phyloP scores from a whole-genome alignment of 2,888 invertebrate species.

The Machimus rusticus region DNA sequence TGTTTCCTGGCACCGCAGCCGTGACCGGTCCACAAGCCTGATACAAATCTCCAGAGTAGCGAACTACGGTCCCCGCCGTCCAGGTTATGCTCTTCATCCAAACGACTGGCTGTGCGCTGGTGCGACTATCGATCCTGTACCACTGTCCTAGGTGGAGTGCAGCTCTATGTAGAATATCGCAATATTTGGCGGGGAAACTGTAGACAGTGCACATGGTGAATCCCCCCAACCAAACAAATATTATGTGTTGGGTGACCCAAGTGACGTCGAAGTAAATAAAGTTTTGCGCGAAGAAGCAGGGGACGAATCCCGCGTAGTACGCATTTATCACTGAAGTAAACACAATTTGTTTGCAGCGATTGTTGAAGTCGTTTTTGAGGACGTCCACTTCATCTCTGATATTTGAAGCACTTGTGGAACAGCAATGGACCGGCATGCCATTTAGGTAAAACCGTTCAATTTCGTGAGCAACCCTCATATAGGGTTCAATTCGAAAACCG shows the following conservation, averaged over 20 bases:
- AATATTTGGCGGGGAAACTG: slow-evolving; percentile 72
- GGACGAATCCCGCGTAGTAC: slow-evolving; percentile 88
- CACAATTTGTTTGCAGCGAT: slow-evolving; percentile 86
- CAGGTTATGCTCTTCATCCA: slow-evolving; percentile 73
- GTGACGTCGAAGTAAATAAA: slow-evolving; percentile 82
- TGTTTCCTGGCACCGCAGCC: slow-evolving; percentile 86
- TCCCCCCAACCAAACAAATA: slow-evolving; percentile 84
- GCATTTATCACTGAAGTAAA: slow-evolving; percentile 83
- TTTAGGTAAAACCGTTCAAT: slow-evolving; percentile 62
- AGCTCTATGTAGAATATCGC: slow-evolving; percentile 89
- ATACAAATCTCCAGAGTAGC: slow-evolving; percentile 76
- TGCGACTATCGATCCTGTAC: slow-evolving; percentile 57
- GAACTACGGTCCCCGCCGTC: slow-evolving; percentile 78
- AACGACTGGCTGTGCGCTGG: slow-evolving; percentile 50
- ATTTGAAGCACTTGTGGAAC: slow-evolving; percentile 74
- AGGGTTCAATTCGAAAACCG: slow-evolving; percentile 78
- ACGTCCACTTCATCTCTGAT: slow-evolving; percentile 86
- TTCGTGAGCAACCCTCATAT: slow-evolving; percentile 69
- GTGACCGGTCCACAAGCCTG: slow-evolving; percentile 80
- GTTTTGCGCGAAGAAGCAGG: slow-evolving; percentile 85
- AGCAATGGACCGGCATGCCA: slow-evolving; percentile 77
- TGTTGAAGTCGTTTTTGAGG: slow-evolving; percentile 87
- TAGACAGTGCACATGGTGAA: slow-evolving; percentile 81
- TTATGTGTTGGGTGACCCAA: slow-evolving; percentile 84
- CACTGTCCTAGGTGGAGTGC: slow-evolving; percentile 83